phyloP scores from a whole-genome alignment of 2,113 vertebrate species.

The Butastur rufipennis region DNA sequence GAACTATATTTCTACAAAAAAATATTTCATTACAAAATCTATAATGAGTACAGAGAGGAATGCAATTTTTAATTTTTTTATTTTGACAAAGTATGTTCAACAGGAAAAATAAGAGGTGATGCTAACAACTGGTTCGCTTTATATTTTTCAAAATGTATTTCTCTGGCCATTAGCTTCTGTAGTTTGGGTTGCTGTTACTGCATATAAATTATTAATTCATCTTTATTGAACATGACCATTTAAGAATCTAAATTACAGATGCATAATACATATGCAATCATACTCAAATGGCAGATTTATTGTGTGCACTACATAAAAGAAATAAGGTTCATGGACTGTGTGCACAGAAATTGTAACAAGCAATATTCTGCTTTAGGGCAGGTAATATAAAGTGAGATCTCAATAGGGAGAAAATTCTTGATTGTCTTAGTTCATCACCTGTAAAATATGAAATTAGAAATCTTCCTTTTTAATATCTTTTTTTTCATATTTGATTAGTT shows the following conservation, averaged over 20 bases:
- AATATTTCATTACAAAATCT: not conserved
- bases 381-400: not conserved
- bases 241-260: conserved; percentile 10
- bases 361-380: not conserved
- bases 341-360: not conserved
- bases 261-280: not conserved
- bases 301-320: not conserved
- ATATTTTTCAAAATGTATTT: conserved; percentile 2
- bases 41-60: not conserved
- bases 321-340: not conserved
- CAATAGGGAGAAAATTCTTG: not conserved
- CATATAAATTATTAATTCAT: conserved; percentile 2
- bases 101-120: not conserved
- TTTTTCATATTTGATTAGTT: not conserved
- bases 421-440: not conserved
- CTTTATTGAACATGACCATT: not conserved
- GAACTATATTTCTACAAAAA: not conserved
- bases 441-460: not conserved
- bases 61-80: not conserved
- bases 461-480: not conserved
- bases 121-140: not conserved
- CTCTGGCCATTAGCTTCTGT: not conserved
- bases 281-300: not conserved
- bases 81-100: not conserved
- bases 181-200: not conserved